These are phyloP conservation scores for Diachrysia chrysitis DNA, from an alignment of 2,888 invertebrate species.

Conservation along the genomic window DNA sequence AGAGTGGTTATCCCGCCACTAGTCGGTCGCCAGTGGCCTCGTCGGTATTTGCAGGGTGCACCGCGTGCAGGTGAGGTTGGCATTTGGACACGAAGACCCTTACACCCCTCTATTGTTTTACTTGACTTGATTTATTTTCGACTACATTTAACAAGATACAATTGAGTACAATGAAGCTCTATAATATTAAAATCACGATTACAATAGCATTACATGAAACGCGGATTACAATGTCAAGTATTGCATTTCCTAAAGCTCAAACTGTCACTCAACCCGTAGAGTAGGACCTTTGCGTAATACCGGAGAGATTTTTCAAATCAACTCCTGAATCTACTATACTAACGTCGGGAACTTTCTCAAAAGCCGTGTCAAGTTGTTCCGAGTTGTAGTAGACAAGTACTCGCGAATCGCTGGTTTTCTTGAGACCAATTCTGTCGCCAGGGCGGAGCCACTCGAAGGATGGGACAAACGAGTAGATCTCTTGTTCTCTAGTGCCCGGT, in stretches of 20 bases:
- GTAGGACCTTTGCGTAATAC: slow-evolving; percentile 29
- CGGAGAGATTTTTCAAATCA: slow-evolving; percentile 16
- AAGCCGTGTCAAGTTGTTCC: slow-evolving; percentile 93
- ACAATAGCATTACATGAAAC: slow-evolving; percentile 35
- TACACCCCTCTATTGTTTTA: slow-evolving; percentile 51
- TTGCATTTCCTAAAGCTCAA: slow-evolving; percentile 52
- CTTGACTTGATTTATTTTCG: slow-evolving; percentile 50
- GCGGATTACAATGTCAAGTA: slow-evolving; percentile 49
- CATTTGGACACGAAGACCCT: slow-evolving; percentile 42
- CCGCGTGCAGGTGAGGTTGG: slow-evolving; percentile 53
- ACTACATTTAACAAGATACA: slow-evolving; percentile 46
- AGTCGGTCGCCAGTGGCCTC: slow-evolving; percentile 52
- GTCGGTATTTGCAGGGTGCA: slow-evolving; percentile 51
- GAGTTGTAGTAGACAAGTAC: slow-evolving; percentile 94
- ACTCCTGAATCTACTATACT: slow-evolving; percentile 59
- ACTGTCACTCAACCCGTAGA: slow-evolving; percentile 51
- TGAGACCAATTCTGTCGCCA: slow-evolving; percentile 94
- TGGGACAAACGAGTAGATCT: slow-evolving; percentile 76
- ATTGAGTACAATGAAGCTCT: slow-evolving; percentile 36
- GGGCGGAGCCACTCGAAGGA: slow-evolving; percentile 94
- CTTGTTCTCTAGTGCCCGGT: slow-evolving; percentile 66
- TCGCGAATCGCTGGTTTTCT: slow-evolving; percentile 91
- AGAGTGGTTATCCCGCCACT: slow-evolving; percentile 53
- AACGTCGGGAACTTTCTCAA: slow-evolving; percentile 94
- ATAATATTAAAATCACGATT: slow-evolving; percentile 46